Conservation (phyloP, 1,140 invertebrate species). For the Listronotus bonariensis region DNA sequence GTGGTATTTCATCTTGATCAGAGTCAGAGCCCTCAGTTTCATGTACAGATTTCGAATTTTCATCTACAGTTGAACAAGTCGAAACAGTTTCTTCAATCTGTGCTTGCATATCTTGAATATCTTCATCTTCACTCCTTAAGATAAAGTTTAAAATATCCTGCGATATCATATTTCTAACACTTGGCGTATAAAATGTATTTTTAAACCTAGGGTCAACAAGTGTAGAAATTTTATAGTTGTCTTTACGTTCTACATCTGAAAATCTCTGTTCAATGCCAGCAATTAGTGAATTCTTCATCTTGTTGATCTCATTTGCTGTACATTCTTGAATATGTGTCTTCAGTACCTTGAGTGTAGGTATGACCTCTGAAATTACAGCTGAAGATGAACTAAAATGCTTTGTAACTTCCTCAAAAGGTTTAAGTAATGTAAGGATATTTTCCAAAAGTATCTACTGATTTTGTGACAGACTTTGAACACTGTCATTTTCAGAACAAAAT, state of each 20-base stretch:
- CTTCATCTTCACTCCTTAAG: too few relatives aligned
- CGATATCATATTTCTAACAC: too few relatives aligned
- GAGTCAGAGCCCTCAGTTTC: too few relatives aligned
- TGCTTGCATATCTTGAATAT: too few relatives aligned
- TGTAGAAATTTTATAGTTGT: slow-evolving; percentile 2
- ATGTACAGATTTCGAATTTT: too few relatives aligned
- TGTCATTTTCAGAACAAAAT: slow-evolving; percentile 15
- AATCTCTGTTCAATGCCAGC: slow-evolving; percentile 15
- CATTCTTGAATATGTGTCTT: slow-evolving; percentile 17
- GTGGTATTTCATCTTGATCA: neutral
- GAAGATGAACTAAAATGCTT: slow-evolving; percentile 28
- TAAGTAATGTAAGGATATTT: slow-evolving; percentile 22
- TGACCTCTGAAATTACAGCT: slow-evolving; percentile 32
- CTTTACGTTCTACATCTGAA: slow-evolving; percentile 10
- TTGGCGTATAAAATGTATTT: too few relatives aligned
- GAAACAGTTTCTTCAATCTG: too few relatives aligned
- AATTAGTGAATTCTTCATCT: slow-evolving; percentile 2
- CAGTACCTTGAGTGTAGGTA: slow-evolving; percentile 24
- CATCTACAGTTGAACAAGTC: too few relatives aligned
- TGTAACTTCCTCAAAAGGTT: slow-evolving; percentile 39
- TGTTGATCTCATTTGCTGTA: neutral
- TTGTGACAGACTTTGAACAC: slow-evolving; percentile 14
- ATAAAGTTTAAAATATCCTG: too few relatives aligned
- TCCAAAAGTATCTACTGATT: slow-evolving; percentile 27
- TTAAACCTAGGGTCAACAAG: too few relatives aligned